Base-by-base conservation (phyloP, 2,797 vertebrate genomes). In the Danio kyathit region DNA sequence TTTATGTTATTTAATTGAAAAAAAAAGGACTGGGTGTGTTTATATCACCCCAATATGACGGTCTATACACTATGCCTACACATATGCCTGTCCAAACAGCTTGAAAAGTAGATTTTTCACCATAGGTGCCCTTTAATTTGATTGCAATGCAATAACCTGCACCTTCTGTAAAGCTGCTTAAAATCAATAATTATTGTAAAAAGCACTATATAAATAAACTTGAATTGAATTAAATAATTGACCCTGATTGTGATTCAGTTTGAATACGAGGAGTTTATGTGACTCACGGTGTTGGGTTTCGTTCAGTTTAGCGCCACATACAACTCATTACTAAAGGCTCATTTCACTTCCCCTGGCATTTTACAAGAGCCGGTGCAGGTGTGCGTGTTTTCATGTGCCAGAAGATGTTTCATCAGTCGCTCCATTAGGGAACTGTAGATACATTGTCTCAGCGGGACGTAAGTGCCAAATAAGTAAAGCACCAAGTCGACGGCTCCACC, bases 321-420 rank as follows among this genome's bases (percentile, higher is more conserved):
- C 79, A 65, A 80, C 80, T 80, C 82, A 80, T 84, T 83, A 82
- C 82, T 75, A 52, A 29, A 76, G 70, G 81, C 80, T 67, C 75
- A 43, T n/a, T 29, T 29, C 57, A 69, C 41, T 60, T 60, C 60
- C 81, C 60, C 60, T 74, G 79, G 81, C 82, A 85, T 29, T 82
- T 85, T 80, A 74, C 61, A 69, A 61, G 78, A 59, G 61, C 72
- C 40, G 49, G 76, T 56, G 69, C 79, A 84, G 79, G 84, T 84
- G 82, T 54, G 54, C 75, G 4, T 71, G 59, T 40, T 79, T 76
- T 79, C 72, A 79, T 44, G 57, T 74, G 70, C 80, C 43, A 38
- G 67, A 67, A 17, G 65, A 77, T 56, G 75, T 83, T 83, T 81
- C 81, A 81, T 66, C 63, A 21, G 66, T 57, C 54, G 44, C 72